Evolutionary conservation across 2,113 vertebrate species (phyloP).

Genomic region (Mastomys coucha): DNA sequence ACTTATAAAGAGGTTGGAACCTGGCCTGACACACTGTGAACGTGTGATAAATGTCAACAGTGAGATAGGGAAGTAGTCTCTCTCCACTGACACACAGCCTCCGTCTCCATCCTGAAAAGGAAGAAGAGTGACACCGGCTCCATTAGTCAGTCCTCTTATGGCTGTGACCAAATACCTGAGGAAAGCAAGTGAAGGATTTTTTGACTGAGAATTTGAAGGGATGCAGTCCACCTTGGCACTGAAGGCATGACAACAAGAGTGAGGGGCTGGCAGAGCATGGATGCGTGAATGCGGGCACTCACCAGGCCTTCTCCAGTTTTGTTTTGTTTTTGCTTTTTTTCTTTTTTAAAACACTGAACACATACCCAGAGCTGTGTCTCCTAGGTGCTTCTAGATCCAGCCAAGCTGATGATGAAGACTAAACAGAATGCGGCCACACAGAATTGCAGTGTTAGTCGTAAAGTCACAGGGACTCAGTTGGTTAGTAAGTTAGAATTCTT

Average conservation of each 20-base stretch:
- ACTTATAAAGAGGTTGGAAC: background rate
- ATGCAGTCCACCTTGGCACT: background rate
- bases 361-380: background rate
- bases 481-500: background rate
- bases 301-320: background rate
- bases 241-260: background rate
- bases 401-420: background rate
- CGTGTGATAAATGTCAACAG: background rate
- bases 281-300: background rate
- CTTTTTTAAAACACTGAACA: no score
- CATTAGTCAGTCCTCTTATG: no score
- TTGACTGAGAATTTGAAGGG: background rate
- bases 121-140: background rate
- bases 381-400: background rate
- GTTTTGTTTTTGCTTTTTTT: no score
- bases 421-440: background rate
- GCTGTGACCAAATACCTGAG: background rate
- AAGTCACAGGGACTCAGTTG: background rate
- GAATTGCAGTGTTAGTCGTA: background rate
- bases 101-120: background rate
- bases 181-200: background rate
- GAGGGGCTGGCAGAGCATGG: background rate
- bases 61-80: background rate
- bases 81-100: background rate
- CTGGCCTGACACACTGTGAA: background rate